These are phyloP conservation scores for Eugnorisma glareosa DNA, from an alignment of 2,888 invertebrate species.

Conservation along the genomic window DNA sequence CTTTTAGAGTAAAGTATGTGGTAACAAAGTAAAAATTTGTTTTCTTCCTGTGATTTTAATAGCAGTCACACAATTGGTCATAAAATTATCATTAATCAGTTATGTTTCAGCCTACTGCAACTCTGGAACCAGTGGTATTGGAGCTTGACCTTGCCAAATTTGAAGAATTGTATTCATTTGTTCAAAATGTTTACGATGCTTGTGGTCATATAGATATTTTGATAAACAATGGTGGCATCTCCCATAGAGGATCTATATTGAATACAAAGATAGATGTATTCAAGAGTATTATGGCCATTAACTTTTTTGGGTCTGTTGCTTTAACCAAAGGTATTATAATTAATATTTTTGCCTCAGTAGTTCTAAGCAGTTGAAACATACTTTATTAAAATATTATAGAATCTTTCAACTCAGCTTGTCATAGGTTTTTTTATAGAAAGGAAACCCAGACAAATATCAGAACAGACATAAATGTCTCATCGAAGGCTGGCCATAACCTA, in stretches of 20 bases:
- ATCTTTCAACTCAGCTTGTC: not conserved
- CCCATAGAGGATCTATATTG: slow-evolving; percentile 94
- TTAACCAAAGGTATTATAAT: slow-evolving; percentile 95
- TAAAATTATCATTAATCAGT: not conserved
- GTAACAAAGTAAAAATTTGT: not conserved
- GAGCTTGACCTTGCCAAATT: slow-evolving; percentile 94
- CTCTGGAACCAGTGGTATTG: slow-evolving; percentile 93
- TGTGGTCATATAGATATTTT: slow-evolving; percentile 96
- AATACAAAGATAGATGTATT: slow-evolving; percentile 95
- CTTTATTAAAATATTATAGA: not conserved
- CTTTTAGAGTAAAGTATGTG: not conserved
- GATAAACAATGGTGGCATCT: slow-evolving; percentile 98
- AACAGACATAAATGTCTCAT: not conserved
- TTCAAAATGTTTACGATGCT: slow-evolving; percentile 92
- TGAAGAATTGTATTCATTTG: slow-evolving; percentile 91
- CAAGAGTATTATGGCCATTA: slow-evolving; percentile 96
- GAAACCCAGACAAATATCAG: not conserved
- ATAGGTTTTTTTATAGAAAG: not conserved
- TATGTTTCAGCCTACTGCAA: slow-evolving; percentile 86
- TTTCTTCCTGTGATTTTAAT: not conserved
- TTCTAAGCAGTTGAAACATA: not conserved
- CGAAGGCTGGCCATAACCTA: not conserved
- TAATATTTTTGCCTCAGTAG: not conserved
- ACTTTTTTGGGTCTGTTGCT: slow-evolving; percentile 98
- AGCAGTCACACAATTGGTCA: not conserved